Evolutionary conservation across 1,140 invertebrate genomes (phyloP).

Genomic region (Dryas iulia): DNA sequence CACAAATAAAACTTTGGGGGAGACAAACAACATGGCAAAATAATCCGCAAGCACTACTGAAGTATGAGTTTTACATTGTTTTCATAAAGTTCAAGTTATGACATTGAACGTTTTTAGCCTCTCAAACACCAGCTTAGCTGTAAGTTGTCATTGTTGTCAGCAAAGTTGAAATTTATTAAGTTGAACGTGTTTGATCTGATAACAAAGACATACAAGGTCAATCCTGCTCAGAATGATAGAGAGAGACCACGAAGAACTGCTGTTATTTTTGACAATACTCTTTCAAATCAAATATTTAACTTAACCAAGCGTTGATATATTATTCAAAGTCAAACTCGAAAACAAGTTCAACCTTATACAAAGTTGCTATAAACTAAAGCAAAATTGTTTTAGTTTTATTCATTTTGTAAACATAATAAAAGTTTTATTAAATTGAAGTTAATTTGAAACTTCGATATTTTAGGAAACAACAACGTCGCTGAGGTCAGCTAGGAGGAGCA

Average conservation of each 20-base stretch:
- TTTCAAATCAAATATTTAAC: not conserved
- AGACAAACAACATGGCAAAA: not conserved
- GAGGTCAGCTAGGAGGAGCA: no score
- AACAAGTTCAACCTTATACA: not conserved
- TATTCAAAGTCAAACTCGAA: not conserved
- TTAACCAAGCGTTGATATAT: not conserved
- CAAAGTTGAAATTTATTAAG: not conserved
- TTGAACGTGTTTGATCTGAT: not conserved
- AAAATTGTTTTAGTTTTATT: not conserved
- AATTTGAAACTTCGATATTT: not conserved
- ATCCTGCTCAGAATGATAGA: not conserved
- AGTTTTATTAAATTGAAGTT: not conserved
- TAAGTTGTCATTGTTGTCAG: slow-evolving; percentile 3
- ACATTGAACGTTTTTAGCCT: not conserved
- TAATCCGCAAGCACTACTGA: not conserved
- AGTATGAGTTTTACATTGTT: not conserved
- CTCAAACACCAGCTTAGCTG: slow-evolving; percentile 4
- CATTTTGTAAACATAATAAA: not conserved
- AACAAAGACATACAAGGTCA: not conserved
- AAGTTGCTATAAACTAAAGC: not conserved
- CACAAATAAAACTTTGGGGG: slow-evolving; percentile 14
- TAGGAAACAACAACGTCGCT: no score
- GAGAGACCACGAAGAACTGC: not conserved
- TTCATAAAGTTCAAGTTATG: not conserved
- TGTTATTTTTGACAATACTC: not conserved